Evolutionary conservation across 2,797 vertebrate genomes (phyloP).

Genomic region (Pangasius djambal): DNA sequence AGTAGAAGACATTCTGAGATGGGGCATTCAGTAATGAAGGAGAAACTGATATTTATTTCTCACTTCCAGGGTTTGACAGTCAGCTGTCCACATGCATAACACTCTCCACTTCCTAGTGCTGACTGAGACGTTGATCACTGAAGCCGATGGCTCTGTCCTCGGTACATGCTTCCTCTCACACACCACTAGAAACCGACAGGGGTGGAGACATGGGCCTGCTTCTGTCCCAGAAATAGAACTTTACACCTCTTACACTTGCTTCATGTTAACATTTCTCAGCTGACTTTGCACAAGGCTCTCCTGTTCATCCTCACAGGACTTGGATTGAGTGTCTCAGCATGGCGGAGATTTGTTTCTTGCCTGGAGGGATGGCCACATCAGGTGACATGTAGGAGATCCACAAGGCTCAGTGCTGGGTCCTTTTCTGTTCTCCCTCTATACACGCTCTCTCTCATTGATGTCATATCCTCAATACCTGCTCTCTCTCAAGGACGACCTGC

Average conservation of each 20-base stretch:
- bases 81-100: not conserved
- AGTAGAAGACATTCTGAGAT: not conserved
- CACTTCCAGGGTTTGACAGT: not conserved
- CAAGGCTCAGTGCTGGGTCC: not conserved
- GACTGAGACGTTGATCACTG: too few relatives aligned
- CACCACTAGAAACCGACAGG: not conserved
- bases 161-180: not conserved
- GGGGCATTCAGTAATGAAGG: not conserved
- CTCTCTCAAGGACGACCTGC: not conserved
- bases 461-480: not conserved
- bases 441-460: not conserved
- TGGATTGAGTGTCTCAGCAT: not conserved
- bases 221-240: not conserved
- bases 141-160: not conserved
- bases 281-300: not conserved
- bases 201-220: not conserved
- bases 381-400: not conserved
- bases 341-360: not conserved
- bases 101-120: too few relatives aligned
- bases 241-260: not conserved
- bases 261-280: not conserved
- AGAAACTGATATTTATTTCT: not conserved
- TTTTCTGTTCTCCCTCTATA: not conserved
- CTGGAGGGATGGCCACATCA: not conserved
- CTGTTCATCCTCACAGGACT: not conserved